These are phyloP conservation scores for Zaprionus lachaisei DNA, from an alignment of 1,140 invertebrate species.

Conservation along the genomic window DNA sequence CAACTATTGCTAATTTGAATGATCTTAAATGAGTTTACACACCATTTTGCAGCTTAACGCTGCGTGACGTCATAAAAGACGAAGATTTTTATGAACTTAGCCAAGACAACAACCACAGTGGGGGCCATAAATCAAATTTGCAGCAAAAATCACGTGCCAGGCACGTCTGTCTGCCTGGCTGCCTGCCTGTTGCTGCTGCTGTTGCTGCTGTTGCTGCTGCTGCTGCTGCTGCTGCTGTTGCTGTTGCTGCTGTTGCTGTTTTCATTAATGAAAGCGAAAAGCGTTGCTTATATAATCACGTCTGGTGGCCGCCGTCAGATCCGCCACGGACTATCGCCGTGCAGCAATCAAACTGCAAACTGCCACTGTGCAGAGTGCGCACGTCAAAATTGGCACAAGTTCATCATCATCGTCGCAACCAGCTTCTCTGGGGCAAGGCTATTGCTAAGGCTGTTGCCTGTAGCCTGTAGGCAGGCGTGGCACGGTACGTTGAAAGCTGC, in stretches of 20 bases:
- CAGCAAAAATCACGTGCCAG: conserved; percentile 73
- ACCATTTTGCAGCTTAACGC: conserved; percentile 79
- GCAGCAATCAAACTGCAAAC: conserved; percentile 59
- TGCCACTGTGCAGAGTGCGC: conserved; percentile 65
- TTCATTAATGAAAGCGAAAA: conserved; percentile 80
- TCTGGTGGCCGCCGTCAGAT: conserved; percentile 10
- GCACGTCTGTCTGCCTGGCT: conserved; percentile 5
- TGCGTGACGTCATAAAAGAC: conserved; percentile 54
- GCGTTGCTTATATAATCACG: conserved; percentile 67
- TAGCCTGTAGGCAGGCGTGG: conserved; percentile 48
- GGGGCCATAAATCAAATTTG: conserved; percentile 73
- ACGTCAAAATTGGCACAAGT: conserved; percentile 77
- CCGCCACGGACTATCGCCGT: conserved; percentile 38
- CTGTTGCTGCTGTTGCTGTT: conserved; percentile 17
- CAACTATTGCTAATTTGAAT: conserved; percentile 59
- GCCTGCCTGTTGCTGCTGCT: conserved; percentile 10
- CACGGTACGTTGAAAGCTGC: conserved; percentile 71
- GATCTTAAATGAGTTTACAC: conserved; percentile 77
- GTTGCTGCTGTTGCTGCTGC: not conserved
- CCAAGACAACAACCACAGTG: conserved; percentile 56
- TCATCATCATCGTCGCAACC: conserved; percentile 58
- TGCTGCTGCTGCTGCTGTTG: not conserved
- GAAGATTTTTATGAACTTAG: conserved; percentile 45
- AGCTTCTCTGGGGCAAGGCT: conserved; percentile 6
- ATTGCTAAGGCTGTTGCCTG: not conserved